Evolutionary conservation across 2,888 invertebrate species (phyloP).

Genomic region (Hoplodrina ambigua): DNA sequence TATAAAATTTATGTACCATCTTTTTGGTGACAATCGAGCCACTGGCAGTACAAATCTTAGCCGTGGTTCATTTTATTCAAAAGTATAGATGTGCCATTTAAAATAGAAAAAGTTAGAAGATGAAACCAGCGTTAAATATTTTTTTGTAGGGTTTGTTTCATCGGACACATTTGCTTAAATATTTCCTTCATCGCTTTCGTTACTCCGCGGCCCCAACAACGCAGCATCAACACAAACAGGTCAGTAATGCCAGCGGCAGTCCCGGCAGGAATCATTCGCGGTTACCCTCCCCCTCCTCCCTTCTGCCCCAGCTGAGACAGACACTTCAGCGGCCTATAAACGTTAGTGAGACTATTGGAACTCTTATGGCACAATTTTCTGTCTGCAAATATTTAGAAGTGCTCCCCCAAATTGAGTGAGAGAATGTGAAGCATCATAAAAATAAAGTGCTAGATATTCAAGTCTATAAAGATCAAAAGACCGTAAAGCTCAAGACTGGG

Average conservation of each 20-base stretch:
- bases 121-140: too few relatives aligned
- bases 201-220: background rate
- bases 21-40: background rate
- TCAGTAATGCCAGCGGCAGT: slow-evolving; percentile 40
- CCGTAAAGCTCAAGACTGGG: slow-evolving; percentile 22
- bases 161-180: too few relatives aligned
- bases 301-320: background rate
- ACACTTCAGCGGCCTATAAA: slow-evolving; percentile 25
- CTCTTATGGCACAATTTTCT: slow-evolving; percentile 1
- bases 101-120: too few relatives aligned
- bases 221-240: slow-evolving; percentile 47
- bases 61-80: background rate
- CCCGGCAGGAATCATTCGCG: slow-evolving; percentile 26
- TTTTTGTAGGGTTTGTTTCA: too few relatives aligned
- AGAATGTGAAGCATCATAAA: slow-evolving; percentile 24
- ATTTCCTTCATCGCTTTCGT: background rate
- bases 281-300: slow-evolving; percentile 11
- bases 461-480: slow-evolving; percentile 36
- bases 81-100: too few relatives aligned
- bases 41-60: background rate
- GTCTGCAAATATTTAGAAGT: slow-evolving; percentile 15
- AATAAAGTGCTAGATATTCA: slow-evolving; percentile 30
- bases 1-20: slow-evolving; percentile 4
- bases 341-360: slow-evolving; percentile 19
- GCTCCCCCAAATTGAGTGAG: slow-evolving; percentile 12